Conservation (phyloP, 2,888 invertebrate species). For the Lithophane semibrunnea region DNA sequence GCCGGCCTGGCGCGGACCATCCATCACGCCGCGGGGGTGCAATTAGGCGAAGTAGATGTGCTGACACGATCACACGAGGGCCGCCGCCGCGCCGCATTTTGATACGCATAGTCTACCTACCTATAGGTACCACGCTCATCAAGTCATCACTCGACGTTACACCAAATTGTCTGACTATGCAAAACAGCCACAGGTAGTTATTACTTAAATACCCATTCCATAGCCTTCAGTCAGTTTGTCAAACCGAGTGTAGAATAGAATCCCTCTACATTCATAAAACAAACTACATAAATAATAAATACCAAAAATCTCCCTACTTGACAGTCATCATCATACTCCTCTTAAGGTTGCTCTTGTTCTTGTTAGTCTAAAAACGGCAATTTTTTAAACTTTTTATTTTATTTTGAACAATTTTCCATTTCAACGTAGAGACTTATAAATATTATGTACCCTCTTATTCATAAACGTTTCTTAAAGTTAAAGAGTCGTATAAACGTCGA, state of each 20-base stretch:
- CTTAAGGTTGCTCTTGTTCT: too few species aligned
- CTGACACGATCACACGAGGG: conserved; percentile 85
- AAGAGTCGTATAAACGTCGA: too few species aligned
- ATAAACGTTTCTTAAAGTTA: too few species aligned
- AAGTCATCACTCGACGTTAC: conserved; percentile 4
- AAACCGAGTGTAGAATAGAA: not conserved
- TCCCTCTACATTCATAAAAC: not conserved
- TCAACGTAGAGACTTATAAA: too few species aligned
- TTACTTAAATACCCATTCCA: not conserved
- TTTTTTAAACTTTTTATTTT: too few species aligned
- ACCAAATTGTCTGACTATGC: not conserved
- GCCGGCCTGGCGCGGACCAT: conserved; percentile 75
- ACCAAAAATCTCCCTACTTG: too few species aligned
- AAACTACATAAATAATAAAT: too few species aligned
- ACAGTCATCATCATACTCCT: too few species aligned
- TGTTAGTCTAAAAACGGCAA: too few species aligned
- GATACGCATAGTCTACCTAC: not conserved
- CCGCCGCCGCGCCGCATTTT: conserved; percentile 1
- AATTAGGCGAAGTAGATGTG: conserved; percentile 86
- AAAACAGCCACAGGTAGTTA: not conserved
- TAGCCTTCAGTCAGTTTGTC: too few species aligned
- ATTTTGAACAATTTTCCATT: too few species aligned
- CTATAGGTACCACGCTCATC: not conserved
- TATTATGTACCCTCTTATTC: too few species aligned
- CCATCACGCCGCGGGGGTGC: conserved; percentile 87